Base-by-base conservation (phyloP, 2,888 invertebrate species). In the Eretmocerus hayati region DNA sequence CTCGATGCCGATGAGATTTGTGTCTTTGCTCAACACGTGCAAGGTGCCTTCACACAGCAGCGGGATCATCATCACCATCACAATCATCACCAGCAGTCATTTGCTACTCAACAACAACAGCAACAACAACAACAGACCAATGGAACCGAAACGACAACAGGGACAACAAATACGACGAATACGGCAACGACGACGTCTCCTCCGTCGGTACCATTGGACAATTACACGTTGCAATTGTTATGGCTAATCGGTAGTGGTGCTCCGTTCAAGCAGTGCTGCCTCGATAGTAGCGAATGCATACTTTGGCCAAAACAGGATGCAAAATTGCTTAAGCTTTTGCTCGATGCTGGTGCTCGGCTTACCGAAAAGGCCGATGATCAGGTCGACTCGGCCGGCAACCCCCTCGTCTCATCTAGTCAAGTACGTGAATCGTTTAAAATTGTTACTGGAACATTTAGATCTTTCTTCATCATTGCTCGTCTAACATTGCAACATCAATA, bases 1-100 rank as follows among this genome's bases (percentile, higher is more conserved):
- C 67, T 88, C 33, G 83, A 79, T 51, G 82, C 85, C 1, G 78
- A 85, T 52, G 86, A 85, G 62, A 87, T 87, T 4, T 84, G 87
- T 58, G 81, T 84, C 58, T 83, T 84, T 55, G 83, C 67, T 2
- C 71, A 71, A 43, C 71, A 71, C 47, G 53, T 69, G 9, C 71
- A 71, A 48, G 62, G 66, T 15, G 64, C 65, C 8, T 54, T 52
- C 32, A 44, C 46, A 15, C 55, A 36, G 13, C 50, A 46, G 30
- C 48, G 35, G n/a, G 45, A 50, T 23, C 44, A 53, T 5, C 48
- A 50, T 5, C 50, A 47, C 5, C 46, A 53, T 2, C 50, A 42
- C 13, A 26, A 37, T 3, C 44, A 49, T 26, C 44, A 49, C 18
- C 49, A 53, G 23, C 49, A 42, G n/a, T n/a, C n/a, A n/a, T n/a